phyloP scores from a whole-genome alignment of 2,797 vertebrate genomes.

The Tapirus indicus region DNA sequence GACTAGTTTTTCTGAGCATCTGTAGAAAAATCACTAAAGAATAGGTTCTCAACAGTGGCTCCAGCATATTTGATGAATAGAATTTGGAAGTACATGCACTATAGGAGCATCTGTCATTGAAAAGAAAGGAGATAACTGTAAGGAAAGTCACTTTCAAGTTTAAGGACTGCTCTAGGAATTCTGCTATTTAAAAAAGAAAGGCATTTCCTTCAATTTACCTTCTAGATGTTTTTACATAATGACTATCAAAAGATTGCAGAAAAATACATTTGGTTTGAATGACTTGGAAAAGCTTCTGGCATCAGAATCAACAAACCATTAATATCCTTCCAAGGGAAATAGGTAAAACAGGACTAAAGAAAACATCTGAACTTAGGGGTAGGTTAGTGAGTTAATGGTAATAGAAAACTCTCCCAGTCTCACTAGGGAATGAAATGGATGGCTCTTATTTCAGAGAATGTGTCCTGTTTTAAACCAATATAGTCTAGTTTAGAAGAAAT shows the following conservation, averaged over 20 bases:
- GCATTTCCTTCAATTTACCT: background rate
- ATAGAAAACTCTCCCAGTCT: conserved; percentile 19
- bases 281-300: conserved; percentile 26
- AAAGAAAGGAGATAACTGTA: background rate
- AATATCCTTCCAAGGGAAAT: conserved; percentile 59
- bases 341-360: conserved; percentile 60
- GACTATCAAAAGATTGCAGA: conserved; percentile 36
- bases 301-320: conserved; percentile 39
- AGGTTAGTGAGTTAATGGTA: background rate
- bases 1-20: conserved; percentile 56
- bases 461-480: conserved; percentile 46
- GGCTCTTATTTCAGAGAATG: conserved; percentile 53
- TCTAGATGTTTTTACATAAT: conserved; percentile 45
- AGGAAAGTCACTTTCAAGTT: background rate
- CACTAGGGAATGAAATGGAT: background rate
- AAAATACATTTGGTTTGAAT: conserved; percentile 47
- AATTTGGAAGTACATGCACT: conserved; percentile 41
- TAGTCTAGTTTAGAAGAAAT: conserved; percentile 57
- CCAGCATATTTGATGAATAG: conserved; percentile 66
- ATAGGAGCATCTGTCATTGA: background rate
- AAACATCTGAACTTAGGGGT: conserved; percentile 30
- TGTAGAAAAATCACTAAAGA: conserved; percentile 75
- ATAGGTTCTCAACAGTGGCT: conserved; percentile 64
- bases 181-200: background rate
- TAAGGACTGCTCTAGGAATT: background rate